Conservation (phyloP, 1,140 invertebrate species). For the Penaeus indicus region DNA sequence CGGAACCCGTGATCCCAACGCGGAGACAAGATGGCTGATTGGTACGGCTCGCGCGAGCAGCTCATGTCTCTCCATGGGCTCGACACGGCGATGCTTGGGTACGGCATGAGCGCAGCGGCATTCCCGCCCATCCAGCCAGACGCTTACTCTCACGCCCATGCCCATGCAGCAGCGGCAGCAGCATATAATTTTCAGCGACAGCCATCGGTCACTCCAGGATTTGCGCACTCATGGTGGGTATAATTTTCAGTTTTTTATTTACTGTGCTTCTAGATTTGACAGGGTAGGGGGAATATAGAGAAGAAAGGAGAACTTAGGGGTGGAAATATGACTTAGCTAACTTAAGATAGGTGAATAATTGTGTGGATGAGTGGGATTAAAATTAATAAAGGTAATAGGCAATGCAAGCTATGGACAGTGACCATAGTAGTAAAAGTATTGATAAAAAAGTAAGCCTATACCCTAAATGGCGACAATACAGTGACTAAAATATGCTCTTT, state of each 20-base stretch:
- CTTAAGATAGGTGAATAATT: background rate
- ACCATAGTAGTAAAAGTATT: no score
- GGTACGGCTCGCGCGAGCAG: constrained; percentile 64
- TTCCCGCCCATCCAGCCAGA: constrained; percentile 65
- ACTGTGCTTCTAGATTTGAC: background rate
- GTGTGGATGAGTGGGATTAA: background rate
- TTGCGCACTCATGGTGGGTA: constrained; percentile 62
- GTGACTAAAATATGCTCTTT: no score
- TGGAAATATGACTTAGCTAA: background rate
- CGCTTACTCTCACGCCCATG: constrained; percentile 62
- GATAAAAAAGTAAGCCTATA: no score
- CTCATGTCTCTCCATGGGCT: constrained; percentile 64
- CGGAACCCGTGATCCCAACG: background rate
- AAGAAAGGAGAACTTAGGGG: background rate
- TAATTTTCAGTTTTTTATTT: background rate
- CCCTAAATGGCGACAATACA: no score
- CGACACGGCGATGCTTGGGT: constrained; percentile 63
- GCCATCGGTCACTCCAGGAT: constrained; percentile 54
- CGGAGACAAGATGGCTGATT: constrained; percentile 59
- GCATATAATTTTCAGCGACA: constrained; percentile 65
- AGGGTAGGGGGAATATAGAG: background rate
- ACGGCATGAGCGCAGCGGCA: constrained; percentile 60
- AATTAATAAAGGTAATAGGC: no score
- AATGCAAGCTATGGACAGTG: no score
- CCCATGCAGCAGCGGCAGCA: constrained; percentile 57